A percentile compares a stretch with the other conserved stretches of the same genome.
These are phyloP conservation scores for Vanessa atalanta DNA, from an alignment of 1,140 invertebrate genomes.

Conservation along the genomic window DNA sequence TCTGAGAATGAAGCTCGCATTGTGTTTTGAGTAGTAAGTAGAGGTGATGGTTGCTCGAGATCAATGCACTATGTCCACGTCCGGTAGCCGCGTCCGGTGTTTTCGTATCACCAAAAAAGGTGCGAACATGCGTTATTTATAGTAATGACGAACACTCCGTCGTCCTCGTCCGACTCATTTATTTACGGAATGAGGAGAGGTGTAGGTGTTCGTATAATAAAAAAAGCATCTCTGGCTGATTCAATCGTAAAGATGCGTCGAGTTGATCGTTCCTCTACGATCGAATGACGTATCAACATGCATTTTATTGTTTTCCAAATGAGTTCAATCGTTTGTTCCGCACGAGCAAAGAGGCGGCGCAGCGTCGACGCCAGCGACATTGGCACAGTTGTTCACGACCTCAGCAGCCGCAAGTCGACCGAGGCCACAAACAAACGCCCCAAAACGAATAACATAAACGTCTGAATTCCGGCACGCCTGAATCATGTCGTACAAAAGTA, in stretches of 20 bases:
- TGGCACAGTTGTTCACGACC: constrained; percentile 76
- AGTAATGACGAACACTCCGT: constrained; percentile 64
- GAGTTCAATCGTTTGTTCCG: constrained; percentile 61
- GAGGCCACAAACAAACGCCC: constrained; percentile 71
- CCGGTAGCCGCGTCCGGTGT: constrained; percentile 76
- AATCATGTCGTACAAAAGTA: constrained; percentile 57
- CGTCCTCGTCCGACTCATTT: constrained; percentile 55
- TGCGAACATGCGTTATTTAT: constrained; percentile 75
- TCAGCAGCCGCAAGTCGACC: constrained; percentile 61
- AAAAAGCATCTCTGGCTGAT: constrained; percentile 6
- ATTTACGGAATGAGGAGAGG: constrained; percentile 61
- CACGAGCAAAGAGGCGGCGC: constrained; percentile 62
- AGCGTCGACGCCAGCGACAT: constrained; percentile 69
- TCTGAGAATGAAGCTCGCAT: constrained; percentile 53
- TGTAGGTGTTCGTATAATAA: constrained; percentile 49
- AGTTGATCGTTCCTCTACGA: constrained; percentile 9
- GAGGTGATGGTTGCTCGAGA: constrained; percentile 61
- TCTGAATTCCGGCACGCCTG: constrained; percentile 70
- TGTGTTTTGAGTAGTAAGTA: constrained; percentile 50
- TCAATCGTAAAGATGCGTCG: constrained; percentile 10
- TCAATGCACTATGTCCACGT: constrained; percentile 64
- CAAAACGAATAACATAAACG: constrained; percentile 63
- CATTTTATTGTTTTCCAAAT: constrained; percentile 48
- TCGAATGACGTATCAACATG: constrained; percentile 35
- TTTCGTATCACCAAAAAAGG: constrained; percentile 77